Evolutionary conservation across 2,113 vertebrate genomes (phyloP).

Genomic region (Seriola aureovittata): DNA sequence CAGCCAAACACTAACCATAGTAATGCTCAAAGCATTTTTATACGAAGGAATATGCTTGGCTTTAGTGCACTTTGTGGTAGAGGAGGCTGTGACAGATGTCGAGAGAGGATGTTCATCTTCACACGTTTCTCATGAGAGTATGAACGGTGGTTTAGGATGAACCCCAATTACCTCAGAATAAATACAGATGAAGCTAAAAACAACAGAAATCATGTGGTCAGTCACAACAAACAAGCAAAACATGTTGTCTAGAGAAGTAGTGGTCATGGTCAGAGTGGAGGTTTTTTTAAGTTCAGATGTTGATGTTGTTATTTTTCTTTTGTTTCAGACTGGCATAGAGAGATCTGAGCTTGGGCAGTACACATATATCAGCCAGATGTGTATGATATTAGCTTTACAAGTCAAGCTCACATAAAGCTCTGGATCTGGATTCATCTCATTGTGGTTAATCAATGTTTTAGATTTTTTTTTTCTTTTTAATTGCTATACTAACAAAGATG

Average conservation of each 20-base stretch:
- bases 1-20: constrained; percentile 48
- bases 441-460: not conserved
- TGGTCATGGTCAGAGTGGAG: not conserved
- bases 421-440: not conserved
- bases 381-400: not conserved
- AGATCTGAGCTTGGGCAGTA: not conserved
- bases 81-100: constrained; percentile 21
- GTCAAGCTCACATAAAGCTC: too few species aligned
- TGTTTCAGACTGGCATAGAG: too few species aligned
- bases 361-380: not conserved
- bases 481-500: too few species aligned
- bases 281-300: not conserved
- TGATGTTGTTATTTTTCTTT: too few species aligned
- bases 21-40: constrained; percentile 11
- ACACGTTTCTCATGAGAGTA: not conserved
- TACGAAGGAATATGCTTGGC: not conserved
- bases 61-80: constrained; percentile 7
- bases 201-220: not conserved
- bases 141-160: not conserved
- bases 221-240: not conserved
- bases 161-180: not conserved
- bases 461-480: too few species aligned
- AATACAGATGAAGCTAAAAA: not conserved
- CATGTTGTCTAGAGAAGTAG: not conserved
- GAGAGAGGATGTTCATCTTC: constrained; percentile 24